Percentiles rank a stretch among this genome's conserved stretches.
phyloP scores from a whole-genome alignment of 2,888 invertebrate species.

The Halictus quadricinctus region DNA sequence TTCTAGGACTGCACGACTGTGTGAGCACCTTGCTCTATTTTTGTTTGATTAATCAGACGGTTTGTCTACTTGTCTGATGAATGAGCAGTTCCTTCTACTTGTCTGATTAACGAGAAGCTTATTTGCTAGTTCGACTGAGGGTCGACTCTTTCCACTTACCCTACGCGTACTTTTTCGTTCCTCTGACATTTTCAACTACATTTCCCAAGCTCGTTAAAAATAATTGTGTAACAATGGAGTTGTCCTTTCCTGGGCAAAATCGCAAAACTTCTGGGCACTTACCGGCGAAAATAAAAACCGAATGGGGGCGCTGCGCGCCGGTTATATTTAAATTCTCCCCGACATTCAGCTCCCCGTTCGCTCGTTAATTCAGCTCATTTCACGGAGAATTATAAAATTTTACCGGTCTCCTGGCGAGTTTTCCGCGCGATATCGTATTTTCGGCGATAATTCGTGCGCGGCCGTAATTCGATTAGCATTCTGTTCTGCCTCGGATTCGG shows the following conservation, averaged over 20 bases:
- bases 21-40: too few species aligned
- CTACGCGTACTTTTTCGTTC: not conserved
- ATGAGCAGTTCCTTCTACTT: not conserved
- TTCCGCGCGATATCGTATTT: not conserved
- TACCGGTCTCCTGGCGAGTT: not conserved
- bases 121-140: not conserved
- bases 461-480: not conserved
- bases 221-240: not conserved
- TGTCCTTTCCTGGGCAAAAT: not conserved
- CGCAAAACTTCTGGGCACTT: conserved; percentile 6
- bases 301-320: not conserved
- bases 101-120: not conserved
- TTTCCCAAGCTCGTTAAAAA: not conserved
- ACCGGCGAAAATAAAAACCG: not conserved
- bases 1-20: too few species aligned
- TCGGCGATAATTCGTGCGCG: not conserved
- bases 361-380: conserved; percentile 10
- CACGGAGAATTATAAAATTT: not conserved
- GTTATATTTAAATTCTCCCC: not conserved
- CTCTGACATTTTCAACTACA: not conserved
- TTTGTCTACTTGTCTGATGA: too few species aligned
- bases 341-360: conserved; percentile 7
- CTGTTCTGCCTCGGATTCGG: not conserved
- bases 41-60: too few species aligned
- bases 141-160: not conserved